Percentiles rank a stretch among this genome's conserved stretches.
Conservation (phyloP, 2,888 invertebrate genomes). For the Myathropa florea region DNA sequence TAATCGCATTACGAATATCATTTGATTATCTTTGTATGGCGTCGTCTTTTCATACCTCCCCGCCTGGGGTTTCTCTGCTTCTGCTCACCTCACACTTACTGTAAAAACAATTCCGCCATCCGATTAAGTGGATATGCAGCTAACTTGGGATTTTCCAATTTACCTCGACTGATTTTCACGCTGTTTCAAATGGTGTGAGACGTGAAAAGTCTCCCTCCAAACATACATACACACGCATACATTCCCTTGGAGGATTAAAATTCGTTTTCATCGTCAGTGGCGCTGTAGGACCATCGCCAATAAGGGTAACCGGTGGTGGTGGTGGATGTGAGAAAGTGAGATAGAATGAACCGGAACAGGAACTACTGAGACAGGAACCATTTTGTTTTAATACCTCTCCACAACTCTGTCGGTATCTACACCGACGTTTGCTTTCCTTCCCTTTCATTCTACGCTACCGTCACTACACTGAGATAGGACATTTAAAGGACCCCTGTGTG, state of each 20-base stretch:
- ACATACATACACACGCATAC: not conserved
- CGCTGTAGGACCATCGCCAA: not conserved
- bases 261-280: constrained; percentile 42
- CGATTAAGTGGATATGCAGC: constrained; percentile 70
- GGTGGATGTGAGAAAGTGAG: constrained; percentile 17
- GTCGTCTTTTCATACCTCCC: constrained; percentile 17
- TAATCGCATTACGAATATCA: constrained; percentile 70
- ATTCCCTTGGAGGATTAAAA: constrained; percentile 56
- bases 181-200: constrained; percentile 29
- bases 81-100: constrained; percentile 45
- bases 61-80: not conserved
- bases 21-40: constrained; percentile 67
- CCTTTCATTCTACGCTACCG: not conserved
- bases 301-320: not conserved
- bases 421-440: constrained; percentile 27
- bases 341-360: constrained; percentile 63
- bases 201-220: constrained; percentile 11
- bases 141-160: constrained; percentile 69
- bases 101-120: constrained; percentile 69
- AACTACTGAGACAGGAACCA: constrained; percentile 70
- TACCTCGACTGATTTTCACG: constrained; percentile 70
- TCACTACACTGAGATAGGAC: constrained; percentile 41
- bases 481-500: constrained; percentile 65
- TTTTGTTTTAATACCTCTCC: constrained; percentile 69
- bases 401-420: constrained; percentile 62